Base-by-base conservation (phyloP, 2,888 invertebrate species). In the Eupithecia abbreviata region DNA sequence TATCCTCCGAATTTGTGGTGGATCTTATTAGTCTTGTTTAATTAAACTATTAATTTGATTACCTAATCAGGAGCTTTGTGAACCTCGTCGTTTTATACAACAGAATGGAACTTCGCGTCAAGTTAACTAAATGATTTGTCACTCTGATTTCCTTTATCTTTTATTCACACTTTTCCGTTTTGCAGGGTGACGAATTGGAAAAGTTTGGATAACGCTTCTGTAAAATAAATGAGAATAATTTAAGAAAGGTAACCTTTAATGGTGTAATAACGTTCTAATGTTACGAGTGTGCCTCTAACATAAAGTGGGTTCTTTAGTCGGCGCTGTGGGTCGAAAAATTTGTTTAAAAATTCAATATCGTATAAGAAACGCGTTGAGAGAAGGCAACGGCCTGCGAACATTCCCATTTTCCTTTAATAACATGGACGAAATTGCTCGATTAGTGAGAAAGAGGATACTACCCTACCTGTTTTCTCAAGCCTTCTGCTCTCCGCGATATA, bases 341-440 rank as follows among this genome's bases (percentile, higher is more conserved):
- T 93, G 92, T 92, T 94, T 93, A 93, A 94, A 93, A 93, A 94
- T 93, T 93, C 92, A 93, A 92, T 92, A 91, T 90, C 91, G 88
- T 92, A 92, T 92, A 92, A 93, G 92, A 90, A 92, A 91, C 90
- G 92, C 92, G 90, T 92, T 91, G 86, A 88, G 86, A 87, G 90
- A 92, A 93, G 92, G 92, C 92, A 93, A 92, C 91, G 92, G 91
- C 89, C 92, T 93, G 92, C 88, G 91, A 93, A 93, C 90, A 91
- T 92, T 91, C 91, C 92, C 92, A 91, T 93, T 93, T 91, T 88
- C 89, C 92, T 90, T 92, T 93, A 93, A 93, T 93, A 93, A 93
- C 92, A 92, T 91, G 90, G 88, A 90, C 92, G 90, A 92, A 91
- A 93, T 93, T 92, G 91, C 92, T 90, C 93, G 93, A 93, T 93